phyloP scores from a whole-genome alignment of 1,140 invertebrate species.

The Yoshiicerus persimilis region DNA sequence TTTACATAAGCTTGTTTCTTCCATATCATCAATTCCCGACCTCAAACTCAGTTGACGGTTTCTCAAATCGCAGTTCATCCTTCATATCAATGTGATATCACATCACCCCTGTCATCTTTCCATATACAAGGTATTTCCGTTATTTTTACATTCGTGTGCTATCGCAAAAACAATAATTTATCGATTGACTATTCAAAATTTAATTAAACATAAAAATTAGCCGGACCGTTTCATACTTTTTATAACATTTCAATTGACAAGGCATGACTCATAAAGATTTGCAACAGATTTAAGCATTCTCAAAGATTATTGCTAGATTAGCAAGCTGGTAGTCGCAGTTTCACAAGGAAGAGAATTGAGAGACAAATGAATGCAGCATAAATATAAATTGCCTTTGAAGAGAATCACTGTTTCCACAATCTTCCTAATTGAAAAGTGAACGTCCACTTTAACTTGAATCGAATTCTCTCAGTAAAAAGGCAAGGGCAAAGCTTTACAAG shows the following conservation, averaged over 20 bases:
- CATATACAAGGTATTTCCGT: background rate
- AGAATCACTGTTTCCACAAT: background rate
- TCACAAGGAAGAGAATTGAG: background rate
- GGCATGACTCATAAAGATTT: background rate
- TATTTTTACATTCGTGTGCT: background rate
- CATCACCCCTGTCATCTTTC: background rate
- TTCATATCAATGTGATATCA: too few relatives aligned
- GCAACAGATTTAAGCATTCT: background rate
- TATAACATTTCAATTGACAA: background rate
- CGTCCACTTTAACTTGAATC: conserved; percentile 1
- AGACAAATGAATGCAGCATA: background rate
- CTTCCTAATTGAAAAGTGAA: conserved; percentile 12
- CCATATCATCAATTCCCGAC: background rate
- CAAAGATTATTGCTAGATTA: background rate
- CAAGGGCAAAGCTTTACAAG: background rate
- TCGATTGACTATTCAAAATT: too few relatives aligned
- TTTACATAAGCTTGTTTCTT: background rate
- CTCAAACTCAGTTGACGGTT: background rate
- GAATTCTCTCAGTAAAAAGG: conserved; percentile 14
- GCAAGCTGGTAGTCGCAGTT: background rate
- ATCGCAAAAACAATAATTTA: too few relatives aligned
- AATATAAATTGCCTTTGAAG: background rate
- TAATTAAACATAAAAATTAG: background rate
- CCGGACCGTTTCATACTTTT: background rate
- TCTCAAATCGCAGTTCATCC: background rate